These are phyloP conservation scores for Drosophila pseudotalamancana DNA, from an alignment of 2,888 invertebrate species.

Conservation along the genomic window DNA sequence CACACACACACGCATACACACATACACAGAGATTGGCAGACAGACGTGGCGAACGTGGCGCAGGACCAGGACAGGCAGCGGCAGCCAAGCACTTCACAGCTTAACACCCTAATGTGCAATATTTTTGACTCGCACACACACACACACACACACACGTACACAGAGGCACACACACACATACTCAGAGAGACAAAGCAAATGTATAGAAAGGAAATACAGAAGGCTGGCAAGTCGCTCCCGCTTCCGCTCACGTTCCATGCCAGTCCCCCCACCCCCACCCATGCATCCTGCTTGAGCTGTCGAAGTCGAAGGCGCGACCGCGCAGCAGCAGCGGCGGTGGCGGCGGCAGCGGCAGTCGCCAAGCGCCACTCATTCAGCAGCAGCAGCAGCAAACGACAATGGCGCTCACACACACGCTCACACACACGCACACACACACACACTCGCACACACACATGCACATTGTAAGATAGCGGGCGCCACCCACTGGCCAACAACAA, in stretches of 20 bases:
- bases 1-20: constrained; percentile 1
- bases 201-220: constrained; percentile 50
- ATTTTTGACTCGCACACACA: constrained; percentile 66
- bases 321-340: constrained; percentile 27
- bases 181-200: constrained; percentile 17
- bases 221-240: constrained; percentile 33
- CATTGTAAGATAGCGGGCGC: constrained; percentile 43
- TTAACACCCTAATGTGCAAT: constrained; percentile 83
- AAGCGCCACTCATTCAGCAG: constrained; percentile 42
- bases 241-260: constrained; percentile 24
- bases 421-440: constrained; percentile 23
- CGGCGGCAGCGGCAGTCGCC: constrained; percentile 34
- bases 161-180: constrained; percentile 5
- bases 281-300: constrained; percentile 18
- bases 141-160: constrained; percentile 8
- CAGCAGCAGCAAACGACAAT: constrained; percentile 47
- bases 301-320: constrained; percentile 54
- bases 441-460: constrained; percentile 23
- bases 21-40: constrained; percentile 10
- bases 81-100: constrained; percentile 80
- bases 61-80: constrained; percentile 41
- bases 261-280: not conserved
- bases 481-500: constrained; percentile 56
- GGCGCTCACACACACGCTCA: constrained; percentile 38
- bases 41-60: constrained; percentile 33